Evolutionary conservation across 2,113 vertebrate species (phyloP).

Genomic region (Anguilla rostrata): DNA sequence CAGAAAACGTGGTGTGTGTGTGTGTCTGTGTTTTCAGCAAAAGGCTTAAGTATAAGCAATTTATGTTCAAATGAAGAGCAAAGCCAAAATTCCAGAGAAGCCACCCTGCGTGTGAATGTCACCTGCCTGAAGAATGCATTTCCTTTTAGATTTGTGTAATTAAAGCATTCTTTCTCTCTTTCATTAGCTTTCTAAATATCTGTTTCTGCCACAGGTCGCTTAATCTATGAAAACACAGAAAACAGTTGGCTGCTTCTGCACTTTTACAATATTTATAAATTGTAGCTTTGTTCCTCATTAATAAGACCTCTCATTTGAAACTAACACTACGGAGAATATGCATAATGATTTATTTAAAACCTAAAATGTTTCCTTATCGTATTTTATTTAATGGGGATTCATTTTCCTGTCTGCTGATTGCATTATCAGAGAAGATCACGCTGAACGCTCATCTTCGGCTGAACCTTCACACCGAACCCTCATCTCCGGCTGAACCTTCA

Average conservation of each 20-base stretch:
- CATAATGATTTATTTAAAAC: background rate
- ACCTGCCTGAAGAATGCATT: background rate
- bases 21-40: no score
- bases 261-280: background rate
- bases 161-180: background rate
- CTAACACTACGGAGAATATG: background rate
- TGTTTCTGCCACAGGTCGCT: background rate
- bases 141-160: background rate
- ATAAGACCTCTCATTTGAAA: background rate
- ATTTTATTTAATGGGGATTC: background rate
- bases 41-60: no score
- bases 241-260: background rate
- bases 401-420: background rate
- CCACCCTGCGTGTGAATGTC: no score
- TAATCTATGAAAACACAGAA: background rate
- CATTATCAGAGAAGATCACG: no score
- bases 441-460: no score
- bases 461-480: no score
- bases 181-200: background rate
- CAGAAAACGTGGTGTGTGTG: no score
- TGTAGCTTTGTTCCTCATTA: background rate
- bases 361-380: background rate
- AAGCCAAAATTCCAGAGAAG: no score
- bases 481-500: no score
- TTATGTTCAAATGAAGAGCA: no score